These are phyloP conservation scores for Odontocerum albicorne DNA, from an alignment of 2,888 invertebrate genomes.

Conservation along the genomic window DNA sequence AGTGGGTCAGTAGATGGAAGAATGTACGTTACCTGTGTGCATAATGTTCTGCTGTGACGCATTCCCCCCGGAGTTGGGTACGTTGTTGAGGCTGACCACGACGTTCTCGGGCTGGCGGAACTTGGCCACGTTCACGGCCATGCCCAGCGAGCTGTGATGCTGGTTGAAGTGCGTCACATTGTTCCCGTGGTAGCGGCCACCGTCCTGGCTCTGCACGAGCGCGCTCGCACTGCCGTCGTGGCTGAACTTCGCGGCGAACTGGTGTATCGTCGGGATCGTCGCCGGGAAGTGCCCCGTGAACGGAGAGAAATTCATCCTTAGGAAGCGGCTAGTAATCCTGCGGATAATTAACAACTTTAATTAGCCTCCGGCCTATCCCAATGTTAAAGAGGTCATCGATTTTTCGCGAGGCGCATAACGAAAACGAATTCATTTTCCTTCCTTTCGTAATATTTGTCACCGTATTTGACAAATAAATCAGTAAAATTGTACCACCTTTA, in stretches of 20 bases:
- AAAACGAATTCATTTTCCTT: slow-evolving; percentile 17
- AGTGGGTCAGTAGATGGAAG: too few relatives aligned
- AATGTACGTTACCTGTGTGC: slow-evolving; percentile 46
- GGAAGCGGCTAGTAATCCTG: slow-evolving; percentile 25
- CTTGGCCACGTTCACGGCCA: slow-evolving; percentile 61
- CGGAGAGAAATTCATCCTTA: slow-evolving; percentile 81
- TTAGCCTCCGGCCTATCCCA: slow-evolving; percentile 32
- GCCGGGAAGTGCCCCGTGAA: slow-evolving; percentile 80
- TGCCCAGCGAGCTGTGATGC: slow-evolving; percentile 54
- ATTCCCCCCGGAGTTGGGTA: slow-evolving; percentile 58
- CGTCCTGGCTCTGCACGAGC: slow-evolving; percentile 47
- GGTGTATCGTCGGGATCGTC: slow-evolving; percentile 78
- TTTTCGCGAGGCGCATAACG: slow-evolving; percentile 19
- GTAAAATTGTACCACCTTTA: slow-evolving; percentile 33
- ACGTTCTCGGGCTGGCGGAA: slow-evolving; percentile 60
- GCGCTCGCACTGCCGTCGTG: slow-evolving; percentile 48
- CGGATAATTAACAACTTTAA: slow-evolving; percentile 30
- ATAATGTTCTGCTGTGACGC: slow-evolving; percentile 39
- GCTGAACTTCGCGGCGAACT: slow-evolving; percentile 76
- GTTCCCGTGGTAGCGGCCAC: slow-evolving; percentile 44
- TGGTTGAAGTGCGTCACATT: slow-evolving; percentile 58
- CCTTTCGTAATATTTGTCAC: slow-evolving; percentile 9
- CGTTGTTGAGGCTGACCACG: slow-evolving; percentile 50
- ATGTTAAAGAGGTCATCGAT: slow-evolving; percentile 35
- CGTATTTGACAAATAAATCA: slow-evolving; percentile 3